Conservation (phyloP, 2,797 vertebrate genomes). For the Sebastiscus tertius region DNA sequence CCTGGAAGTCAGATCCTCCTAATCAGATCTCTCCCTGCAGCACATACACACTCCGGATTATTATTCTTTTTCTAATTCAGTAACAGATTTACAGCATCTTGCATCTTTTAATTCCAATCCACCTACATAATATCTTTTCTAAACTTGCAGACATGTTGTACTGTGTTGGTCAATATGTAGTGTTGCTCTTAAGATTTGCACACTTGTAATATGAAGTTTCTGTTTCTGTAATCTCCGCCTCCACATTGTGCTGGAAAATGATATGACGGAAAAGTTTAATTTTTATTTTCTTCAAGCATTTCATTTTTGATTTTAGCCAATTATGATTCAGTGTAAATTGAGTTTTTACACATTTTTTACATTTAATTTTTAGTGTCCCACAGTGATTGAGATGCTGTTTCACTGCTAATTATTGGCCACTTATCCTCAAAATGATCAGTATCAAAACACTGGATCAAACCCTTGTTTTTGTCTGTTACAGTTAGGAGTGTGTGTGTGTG, state of each 20-base stretch:
- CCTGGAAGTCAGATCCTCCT: background rate
- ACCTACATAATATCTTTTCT: background rate
- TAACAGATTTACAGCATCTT: background rate
- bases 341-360: too few relatives aligned
- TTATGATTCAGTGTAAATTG: background rate
- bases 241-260: background rate
- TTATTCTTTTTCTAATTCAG: background rate
- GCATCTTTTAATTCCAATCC: background rate
- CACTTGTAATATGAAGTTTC: background rate
- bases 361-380: accelerated
- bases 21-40: background rate
- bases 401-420: background rate
- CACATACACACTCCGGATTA: too few relatives aligned
- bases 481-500: background rate
- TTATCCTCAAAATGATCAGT: background rate
- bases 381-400: background rate
- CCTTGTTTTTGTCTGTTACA: background rate
- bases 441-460: background rate
- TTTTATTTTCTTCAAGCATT: background rate
- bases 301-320: background rate
- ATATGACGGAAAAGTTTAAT: too few relatives aligned
- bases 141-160: background rate
- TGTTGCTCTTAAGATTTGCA: background rate
- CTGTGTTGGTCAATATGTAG: background rate
- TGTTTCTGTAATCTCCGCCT: background rate